phyloP scores from a whole-genome alignment of 2,888 invertebrate genomes.

The Heliconius ismenius region DNA sequence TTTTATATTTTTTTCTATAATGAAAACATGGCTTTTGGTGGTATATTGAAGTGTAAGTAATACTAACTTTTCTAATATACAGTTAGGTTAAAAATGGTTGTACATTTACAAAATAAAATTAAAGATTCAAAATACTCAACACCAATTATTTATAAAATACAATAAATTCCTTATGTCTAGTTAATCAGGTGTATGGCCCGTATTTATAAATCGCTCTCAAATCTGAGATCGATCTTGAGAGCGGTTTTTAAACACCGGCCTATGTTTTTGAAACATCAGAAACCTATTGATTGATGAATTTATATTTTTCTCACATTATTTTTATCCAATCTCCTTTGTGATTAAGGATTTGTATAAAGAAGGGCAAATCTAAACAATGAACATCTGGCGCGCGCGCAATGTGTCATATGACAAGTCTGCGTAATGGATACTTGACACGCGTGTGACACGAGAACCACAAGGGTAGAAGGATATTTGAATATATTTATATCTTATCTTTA shows the following conservation, averaged over 20 bases:
- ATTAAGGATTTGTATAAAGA: conserved; percentile 46
- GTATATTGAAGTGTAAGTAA: too few species aligned
- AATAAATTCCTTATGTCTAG: too few species aligned
- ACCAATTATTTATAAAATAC: too few species aligned
- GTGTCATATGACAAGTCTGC: conserved; percentile 39
- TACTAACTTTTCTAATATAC: too few species aligned
- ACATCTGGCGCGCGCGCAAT: conserved; percentile 54
- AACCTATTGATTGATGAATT: conserved; percentile 2
- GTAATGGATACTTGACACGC: conserved; percentile 42
- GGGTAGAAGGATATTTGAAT: conserved; percentile 9
- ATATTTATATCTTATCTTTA: not conserved
- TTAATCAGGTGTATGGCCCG: too few species aligned
- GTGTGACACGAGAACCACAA: conserved; percentile 27
- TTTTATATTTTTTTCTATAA: too few species aligned
- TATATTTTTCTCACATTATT: conserved; percentile 31
- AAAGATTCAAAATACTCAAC: too few species aligned
- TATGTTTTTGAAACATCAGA: not conserved
- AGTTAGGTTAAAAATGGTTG: too few species aligned
- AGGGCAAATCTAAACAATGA: conserved; percentile 60
- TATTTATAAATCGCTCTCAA: too few species aligned
- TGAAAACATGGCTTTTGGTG: too few species aligned
- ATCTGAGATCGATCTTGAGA: too few species aligned
- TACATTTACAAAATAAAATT: too few species aligned
- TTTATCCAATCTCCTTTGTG: conserved; percentile 41
- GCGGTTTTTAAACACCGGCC: not conserved